Conservation (phyloP, 2,113 vertebrate species). For the cattle (Bos taurus) region DNA sequence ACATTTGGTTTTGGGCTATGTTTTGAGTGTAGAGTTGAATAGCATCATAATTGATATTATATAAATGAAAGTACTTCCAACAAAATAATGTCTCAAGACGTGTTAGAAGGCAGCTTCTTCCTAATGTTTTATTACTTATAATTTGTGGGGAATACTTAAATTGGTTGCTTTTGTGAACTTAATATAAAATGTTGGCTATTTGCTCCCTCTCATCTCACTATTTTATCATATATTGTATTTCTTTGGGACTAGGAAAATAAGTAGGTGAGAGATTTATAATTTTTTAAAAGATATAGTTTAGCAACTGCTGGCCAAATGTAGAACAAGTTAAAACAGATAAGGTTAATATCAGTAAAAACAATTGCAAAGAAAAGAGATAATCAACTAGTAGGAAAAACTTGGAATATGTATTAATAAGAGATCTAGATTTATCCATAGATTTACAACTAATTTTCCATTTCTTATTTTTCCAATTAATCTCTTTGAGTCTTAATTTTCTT, state of each 20-base stretch:
- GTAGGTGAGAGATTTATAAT: not conserved
- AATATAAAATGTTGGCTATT: not conserved
- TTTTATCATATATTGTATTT: not conserved
- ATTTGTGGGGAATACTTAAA: not conserved
- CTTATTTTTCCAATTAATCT: not conserved
- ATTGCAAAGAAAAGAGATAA: not conserved
- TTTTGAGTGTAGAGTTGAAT: not conserved
- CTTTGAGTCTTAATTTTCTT: not conserved
- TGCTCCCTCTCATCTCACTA: not conserved
- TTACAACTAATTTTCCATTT: not conserved
- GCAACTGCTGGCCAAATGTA: not conserved
- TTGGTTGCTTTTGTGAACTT: not conserved
- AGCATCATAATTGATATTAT: not conserved
- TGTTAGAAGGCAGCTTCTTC: not conserved
- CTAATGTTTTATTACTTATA: not conserved
- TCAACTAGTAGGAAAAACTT: not conserved
- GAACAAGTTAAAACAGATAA: not conserved
- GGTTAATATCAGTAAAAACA: not conserved
- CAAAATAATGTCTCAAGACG: not conserved
- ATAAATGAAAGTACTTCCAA: not conserved
- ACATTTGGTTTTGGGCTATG: not conserved
- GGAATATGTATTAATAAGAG: not conserved
- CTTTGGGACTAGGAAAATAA: not conserved
- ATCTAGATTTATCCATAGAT: not conserved
- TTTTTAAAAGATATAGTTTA: constrained; percentile 2